These are phyloP conservation scores for Mesoclemmys tuberculata DNA, from an alignment of 2,113 vertebrate species.

Conservation along the genomic window DNA sequence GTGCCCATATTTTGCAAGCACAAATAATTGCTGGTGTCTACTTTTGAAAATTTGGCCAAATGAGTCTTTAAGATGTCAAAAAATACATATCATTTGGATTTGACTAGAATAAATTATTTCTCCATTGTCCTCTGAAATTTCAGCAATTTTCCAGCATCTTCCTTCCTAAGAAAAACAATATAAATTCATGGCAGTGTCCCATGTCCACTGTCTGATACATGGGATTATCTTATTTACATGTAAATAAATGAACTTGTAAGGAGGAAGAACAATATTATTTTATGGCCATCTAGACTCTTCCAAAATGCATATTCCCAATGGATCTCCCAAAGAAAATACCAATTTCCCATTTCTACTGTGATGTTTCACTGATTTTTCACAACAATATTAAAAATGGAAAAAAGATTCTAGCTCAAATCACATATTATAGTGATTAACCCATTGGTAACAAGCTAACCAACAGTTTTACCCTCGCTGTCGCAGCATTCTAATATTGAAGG, in stretches of 20 bases:
- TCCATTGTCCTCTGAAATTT: background rate
- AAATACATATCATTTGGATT: background rate
- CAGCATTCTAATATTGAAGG: constrained; percentile 90
- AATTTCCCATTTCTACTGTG: constrained; percentile 1
- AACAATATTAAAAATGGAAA: background rate
- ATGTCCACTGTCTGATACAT: background rate
- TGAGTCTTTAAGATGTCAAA: background rate
- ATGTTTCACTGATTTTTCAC: background rate
- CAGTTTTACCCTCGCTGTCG: constrained; percentile 85
- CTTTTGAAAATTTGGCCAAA: background rate
- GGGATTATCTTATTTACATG: background rate
- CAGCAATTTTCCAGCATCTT: background rate
- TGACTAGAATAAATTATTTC: background rate
- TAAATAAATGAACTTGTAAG: background rate
- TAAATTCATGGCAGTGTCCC: background rate
- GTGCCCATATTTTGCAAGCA: background rate
- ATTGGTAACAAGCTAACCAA: background rate
- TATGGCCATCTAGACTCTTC: background rate
- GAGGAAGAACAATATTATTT: background rate
- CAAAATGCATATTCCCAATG: background rate
- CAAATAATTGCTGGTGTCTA: background rate
- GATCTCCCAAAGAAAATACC: background rate
- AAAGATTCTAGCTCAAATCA: background rate
- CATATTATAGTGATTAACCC: background rate
- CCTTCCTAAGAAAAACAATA: background rate